Evolutionary conservation across 2,888 invertebrate genomes (phyloP).

Genomic region (Buathra laborator): DNA sequence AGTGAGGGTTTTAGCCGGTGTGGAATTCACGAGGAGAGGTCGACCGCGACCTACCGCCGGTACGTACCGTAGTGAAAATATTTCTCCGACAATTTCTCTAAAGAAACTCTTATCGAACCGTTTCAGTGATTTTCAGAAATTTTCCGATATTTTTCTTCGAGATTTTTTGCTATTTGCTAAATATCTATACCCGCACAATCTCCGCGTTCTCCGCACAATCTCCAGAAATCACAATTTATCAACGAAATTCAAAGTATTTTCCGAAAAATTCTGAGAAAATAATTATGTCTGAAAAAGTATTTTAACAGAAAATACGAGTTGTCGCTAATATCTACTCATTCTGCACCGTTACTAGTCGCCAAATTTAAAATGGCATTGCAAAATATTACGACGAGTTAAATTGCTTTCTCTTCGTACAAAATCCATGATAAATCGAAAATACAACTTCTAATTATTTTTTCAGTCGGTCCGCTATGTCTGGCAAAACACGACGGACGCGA

Average conservation of each 20-base stretch:
- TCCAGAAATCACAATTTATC: too few species aligned
- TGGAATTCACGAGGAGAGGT: conserved; percentile 93
- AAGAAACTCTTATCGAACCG: too few species aligned
- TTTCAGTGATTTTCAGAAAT: too few species aligned
- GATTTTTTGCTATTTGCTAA: too few species aligned
- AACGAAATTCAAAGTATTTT: background rate
- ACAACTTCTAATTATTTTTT: conserved; percentile 58
- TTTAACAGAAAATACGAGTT: background rate
- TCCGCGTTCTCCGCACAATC: too few species aligned
- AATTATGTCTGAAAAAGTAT: background rate
- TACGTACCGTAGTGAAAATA: conserved; percentile 73
- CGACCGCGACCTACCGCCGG: conserved; percentile 92
- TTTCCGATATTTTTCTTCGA: too few species aligned
- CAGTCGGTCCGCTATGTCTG: conserved; percentile 93
- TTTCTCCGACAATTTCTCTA: background rate
- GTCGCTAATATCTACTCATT: too few species aligned
- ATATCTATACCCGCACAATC: too few species aligned
- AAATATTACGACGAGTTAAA: too few species aligned
- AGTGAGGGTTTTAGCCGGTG: conserved; percentile 92
- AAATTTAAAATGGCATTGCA: too few species aligned
- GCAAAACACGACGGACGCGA: conserved; percentile 90
- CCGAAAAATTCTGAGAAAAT: background rate
- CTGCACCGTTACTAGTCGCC: too few species aligned
- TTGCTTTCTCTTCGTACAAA: background rate
- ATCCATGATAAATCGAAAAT: background rate